These are phyloP conservation scores for Synergus laeviventris DNA, from an alignment of 2,888 invertebrate genomes.

Conservation along the genomic window DNA sequence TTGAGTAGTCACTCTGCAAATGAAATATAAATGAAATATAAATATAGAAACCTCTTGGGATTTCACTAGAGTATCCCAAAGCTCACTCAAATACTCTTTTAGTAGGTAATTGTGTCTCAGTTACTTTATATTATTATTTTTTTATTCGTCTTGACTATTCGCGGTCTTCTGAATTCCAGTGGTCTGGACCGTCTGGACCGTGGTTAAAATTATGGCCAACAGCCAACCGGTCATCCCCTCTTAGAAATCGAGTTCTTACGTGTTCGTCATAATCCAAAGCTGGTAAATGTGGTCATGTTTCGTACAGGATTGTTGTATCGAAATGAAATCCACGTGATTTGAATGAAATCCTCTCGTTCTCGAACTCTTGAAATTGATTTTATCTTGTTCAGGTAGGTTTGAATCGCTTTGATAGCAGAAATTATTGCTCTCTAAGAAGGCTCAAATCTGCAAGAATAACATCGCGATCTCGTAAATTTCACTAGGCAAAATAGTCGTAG, in stretches of 20 bases:
- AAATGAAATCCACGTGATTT: not conserved
- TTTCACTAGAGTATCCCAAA: not conserved
- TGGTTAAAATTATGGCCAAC: conserved; percentile 57
- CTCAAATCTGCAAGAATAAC: conserved; percentile 35
- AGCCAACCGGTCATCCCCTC: conserved; percentile 59
- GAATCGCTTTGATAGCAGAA: conserved; percentile 12
- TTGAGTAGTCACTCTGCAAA: no score
- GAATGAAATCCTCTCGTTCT: not conserved
- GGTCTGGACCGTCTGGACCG: conserved; percentile 62
- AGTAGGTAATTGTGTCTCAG: not conserved
- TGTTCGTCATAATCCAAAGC: conserved; percentile 51
- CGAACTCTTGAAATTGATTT: conserved; percentile 1
- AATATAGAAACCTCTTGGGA: not conserved
- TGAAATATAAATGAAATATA: not conserved
- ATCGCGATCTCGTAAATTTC: conserved; percentile 54
- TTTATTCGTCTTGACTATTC: conserved; percentile 26
- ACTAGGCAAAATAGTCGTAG: conserved; percentile 43
- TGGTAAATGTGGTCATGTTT: conserved; percentile 50
- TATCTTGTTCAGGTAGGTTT: not conserved
- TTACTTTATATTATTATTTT: conserved; percentile 9
- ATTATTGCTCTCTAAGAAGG: conserved; percentile 19
- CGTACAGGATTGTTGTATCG: conserved; percentile 18
- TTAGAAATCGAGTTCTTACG: conserved; percentile 46
- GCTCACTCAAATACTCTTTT: not conserved
- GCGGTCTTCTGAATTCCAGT: conserved; percentile 58